Conservation (phyloP, 2,797 vertebrate species). For the Syngnathus acus region DNA sequence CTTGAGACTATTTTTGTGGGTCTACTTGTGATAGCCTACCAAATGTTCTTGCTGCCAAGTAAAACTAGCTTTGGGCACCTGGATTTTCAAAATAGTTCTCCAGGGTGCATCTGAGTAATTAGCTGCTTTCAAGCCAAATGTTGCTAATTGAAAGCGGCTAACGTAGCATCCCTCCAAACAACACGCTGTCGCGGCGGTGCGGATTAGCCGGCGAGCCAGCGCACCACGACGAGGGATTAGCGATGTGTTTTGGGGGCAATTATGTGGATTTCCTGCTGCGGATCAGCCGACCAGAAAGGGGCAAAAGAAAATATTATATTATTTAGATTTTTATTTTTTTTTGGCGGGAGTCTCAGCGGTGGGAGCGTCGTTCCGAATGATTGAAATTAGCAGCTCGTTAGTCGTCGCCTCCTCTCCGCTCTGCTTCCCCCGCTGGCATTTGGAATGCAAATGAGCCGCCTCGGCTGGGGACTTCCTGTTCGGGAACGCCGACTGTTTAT, state of each 20-base stretch:
- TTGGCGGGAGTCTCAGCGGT: slow-evolving; percentile 9
- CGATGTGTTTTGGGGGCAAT: slow-evolving; percentile 56
- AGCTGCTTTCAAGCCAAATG: background rate
- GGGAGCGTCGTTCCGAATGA: slow-evolving; percentile 13
- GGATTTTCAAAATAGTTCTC: background rate
- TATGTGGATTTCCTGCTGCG: slow-evolving; percentile 59
- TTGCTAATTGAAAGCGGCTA: background rate
- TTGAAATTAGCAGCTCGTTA: slow-evolving; percentile 38
- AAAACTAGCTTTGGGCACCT: background rate
- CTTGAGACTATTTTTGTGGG: background rate
- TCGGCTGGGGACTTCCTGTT: slow-evolving; percentile 33
- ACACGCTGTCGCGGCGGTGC: slow-evolving; percentile 19
- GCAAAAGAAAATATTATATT: slow-evolving; percentile 12
- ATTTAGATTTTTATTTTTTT: slow-evolving; percentile 2
- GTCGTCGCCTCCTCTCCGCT: slow-evolving; percentile 21
- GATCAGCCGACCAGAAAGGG: slow-evolving; percentile 21
- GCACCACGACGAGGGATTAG: slow-evolving; percentile 50
- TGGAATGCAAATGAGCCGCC: slow-evolving; percentile 52
- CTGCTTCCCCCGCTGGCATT: slow-evolving; percentile 41
- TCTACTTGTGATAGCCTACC: background rate
- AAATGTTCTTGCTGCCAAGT: background rate
- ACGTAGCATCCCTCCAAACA: background rate
- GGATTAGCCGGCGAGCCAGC: slow-evolving; percentile 39
- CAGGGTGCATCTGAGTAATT: background rate
- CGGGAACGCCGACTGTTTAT: background rate